Evolutionary conservation across 2,888 invertebrate species (phyloP), one percentile per base, ranked within the genome.

Genomic region (Metellina segmentata): DNA sequence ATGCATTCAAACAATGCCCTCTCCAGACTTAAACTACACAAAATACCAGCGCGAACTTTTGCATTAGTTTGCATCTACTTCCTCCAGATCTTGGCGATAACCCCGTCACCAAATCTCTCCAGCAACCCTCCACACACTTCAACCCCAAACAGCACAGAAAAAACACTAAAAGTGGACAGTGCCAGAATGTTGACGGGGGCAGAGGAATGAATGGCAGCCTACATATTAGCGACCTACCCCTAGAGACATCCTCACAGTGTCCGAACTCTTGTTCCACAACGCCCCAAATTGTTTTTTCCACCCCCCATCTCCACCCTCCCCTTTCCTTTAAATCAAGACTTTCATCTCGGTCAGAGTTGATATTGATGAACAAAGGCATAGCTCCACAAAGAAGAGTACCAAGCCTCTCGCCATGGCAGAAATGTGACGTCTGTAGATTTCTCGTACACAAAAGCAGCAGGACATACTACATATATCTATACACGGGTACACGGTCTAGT

Each of bases 211-310:
- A 87, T 83, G 91, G 72, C 91, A 87, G 75, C 70, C 72, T 51
- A 48, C 78, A 79, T 91, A 91, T 91, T 91, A 87, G 87, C 77
- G 74, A 78, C 78, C 20, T 13, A 34, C 70, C 78, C 87, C 87
- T 13, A 69, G 91, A 72, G 91, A 91, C 51, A n/a, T 71, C 52
- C 89, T 69, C 19, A 7, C 75, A 49, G 61, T 86, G 91, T 91
- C 81, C 81, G 70, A 70, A 77, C 81, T 81, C 85, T 71, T 91
- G 86, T 91, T 81, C 71, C 81, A 19, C 79, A 72, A 51, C 19
- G 11, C 75, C 61, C 83, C 72, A 91, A 91, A 91, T 91, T 91
- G 91, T 83, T 91, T 87, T 86, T 82, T 77, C 72, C 52, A 48
- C 83, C 69, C 34, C 70, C n/a, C 69, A 77, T 13, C 69, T 78